Evolutionary conservation across 2,797 vertebrate genomes (phyloP).

Genomic region (Pseudochromis fuscus): DNA sequence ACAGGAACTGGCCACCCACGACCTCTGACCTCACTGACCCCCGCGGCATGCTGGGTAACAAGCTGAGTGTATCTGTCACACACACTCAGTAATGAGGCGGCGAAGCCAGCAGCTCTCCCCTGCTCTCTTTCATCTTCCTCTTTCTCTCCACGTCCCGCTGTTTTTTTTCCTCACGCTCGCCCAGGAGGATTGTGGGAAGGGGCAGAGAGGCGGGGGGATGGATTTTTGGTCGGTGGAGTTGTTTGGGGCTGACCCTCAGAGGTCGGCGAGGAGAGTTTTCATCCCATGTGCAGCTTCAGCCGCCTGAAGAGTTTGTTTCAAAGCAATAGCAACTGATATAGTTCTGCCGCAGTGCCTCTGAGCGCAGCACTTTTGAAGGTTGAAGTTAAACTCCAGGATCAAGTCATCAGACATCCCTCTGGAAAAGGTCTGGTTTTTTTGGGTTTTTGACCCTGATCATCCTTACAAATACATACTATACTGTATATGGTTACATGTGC

Average conservation of each 20-base stretch:
- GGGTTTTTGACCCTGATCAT: too few relatives aligned
- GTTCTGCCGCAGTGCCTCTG: too few relatives aligned
- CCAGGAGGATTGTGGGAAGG: conserved; percentile 61
- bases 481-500: too few relatives aligned
- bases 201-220: too few relatives aligned
- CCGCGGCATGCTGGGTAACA: conserved; percentile 70
- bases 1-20: conserved; percentile 79
- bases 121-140: conserved; percentile 68
- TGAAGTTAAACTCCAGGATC: too few relatives aligned
- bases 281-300: too few relatives aligned
- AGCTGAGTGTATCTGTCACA: conserved; percentile 55
- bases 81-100: conserved; percentile 50
- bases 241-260: conserved; percentile 42
- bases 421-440: too few relatives aligned
- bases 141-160: conserved; percentile 55
- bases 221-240: conserved; percentile 26
- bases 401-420: too few relatives aligned
- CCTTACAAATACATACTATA: too few relatives aligned
- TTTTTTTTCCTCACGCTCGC: conserved; percentile 28
- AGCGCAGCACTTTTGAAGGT: too few relatives aligned
- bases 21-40: conserved; percentile 75
- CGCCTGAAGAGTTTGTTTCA: too few relatives aligned
- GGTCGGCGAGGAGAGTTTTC: conserved; percentile 37
- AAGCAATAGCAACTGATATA: too few relatives aligned
- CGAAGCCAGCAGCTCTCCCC: conserved; percentile 39